Base-by-base conservation (phyloP, 1,140 invertebrate species). In the Venustaconcha ellipsiformis region DNA sequence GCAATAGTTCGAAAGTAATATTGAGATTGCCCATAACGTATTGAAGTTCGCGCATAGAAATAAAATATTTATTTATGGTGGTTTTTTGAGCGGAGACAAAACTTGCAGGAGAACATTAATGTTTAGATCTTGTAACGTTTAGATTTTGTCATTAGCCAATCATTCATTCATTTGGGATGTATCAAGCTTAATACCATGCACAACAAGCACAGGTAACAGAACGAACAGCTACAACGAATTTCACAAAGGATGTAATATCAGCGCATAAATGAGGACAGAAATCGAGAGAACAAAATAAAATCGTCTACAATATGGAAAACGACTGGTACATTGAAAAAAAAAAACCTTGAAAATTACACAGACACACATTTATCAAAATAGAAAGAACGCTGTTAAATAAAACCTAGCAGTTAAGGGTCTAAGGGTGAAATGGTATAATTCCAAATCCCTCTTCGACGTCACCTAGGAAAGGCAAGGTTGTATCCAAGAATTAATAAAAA, bases 371-470 rank as follows among this genome's bases (percentile, higher is more conserved):
- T 73, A 57, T 73, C 71, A 66, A 66, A 73, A 63, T 72, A 72
- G 30, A 56, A 75, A 14, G 60, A 20, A 8, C 64, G 23, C 18
- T 64, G 20, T 2, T 20, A 20, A 11, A 17, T 55, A 26, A 76
- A 76, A 4, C 74, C 67, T 18, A 76, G 56, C 23, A 57, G 37
- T 57, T 64, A 18, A 56, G 20, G 65, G 57, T 76, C 68, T 17
- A 56, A 3, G 14, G 67, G 67, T 12, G 58, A 64, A 57, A 70
- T 14, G 67, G 74, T 18, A 70, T 76, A 0, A 70, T 69, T n/a
- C 67, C 1, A 48, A 76, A 70, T 26, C 48, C 67, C 4, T 76
- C 74, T n/a, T 70, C 67, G 26, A 76, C 70, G 62, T 72, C 59
- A 63, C 58, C 59, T 64, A 18, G 14, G 37, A 48, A 11, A 8